Evolutionary conservation across 2,888 invertebrate species (phyloP).

Genomic region (Caenorhabditis sp.): DNA sequence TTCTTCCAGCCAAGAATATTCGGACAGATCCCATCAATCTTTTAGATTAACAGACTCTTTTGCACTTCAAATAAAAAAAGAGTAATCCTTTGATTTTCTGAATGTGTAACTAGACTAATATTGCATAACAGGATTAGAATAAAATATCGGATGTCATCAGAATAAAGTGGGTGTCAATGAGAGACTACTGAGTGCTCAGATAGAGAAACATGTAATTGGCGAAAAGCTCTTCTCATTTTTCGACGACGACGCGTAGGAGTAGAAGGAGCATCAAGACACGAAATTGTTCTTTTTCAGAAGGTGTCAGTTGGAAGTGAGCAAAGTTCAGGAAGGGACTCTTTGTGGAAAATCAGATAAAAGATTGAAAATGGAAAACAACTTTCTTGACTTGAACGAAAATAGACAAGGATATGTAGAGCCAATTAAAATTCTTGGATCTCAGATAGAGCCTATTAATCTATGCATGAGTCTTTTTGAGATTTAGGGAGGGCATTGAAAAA

Average conservation of each 20-base stretch:
- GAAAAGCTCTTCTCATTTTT: constrained; percentile 18
- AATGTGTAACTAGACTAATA: constrained; percentile 38
- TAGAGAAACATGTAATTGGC: constrained; percentile 51
- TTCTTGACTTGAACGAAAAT: neutral
- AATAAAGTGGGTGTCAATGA: constrained; percentile 23
- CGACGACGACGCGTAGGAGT: constrained; percentile 24
- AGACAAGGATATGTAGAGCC: neutral
- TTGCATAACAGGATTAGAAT: constrained; percentile 34
- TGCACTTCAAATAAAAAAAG: neutral
- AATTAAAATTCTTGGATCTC: constrained; percentile 23
- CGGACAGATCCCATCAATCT: neutral
- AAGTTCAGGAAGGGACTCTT: constrained; percentile 13
- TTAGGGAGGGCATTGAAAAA: neutral
- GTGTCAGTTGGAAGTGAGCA: constrained; percentile 33
- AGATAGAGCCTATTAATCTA: constrained; percentile 9
- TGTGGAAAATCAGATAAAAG: constrained; percentile 9
- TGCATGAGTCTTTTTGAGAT: constrained; percentile 2
- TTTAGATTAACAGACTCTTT: neutral
- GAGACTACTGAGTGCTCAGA: constrained; percentile 2
- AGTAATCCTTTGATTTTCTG: constrained; percentile 33
- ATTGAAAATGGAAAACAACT: neutral
- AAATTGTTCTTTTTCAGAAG: constrained; percentile 19
- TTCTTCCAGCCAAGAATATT: neutral
- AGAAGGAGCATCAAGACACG: neutral
- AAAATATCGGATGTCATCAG: constrained; percentile 37